Conservation (phyloP, 2,113 vertebrate genomes). For the Planiliza haematocheilus region DNA sequence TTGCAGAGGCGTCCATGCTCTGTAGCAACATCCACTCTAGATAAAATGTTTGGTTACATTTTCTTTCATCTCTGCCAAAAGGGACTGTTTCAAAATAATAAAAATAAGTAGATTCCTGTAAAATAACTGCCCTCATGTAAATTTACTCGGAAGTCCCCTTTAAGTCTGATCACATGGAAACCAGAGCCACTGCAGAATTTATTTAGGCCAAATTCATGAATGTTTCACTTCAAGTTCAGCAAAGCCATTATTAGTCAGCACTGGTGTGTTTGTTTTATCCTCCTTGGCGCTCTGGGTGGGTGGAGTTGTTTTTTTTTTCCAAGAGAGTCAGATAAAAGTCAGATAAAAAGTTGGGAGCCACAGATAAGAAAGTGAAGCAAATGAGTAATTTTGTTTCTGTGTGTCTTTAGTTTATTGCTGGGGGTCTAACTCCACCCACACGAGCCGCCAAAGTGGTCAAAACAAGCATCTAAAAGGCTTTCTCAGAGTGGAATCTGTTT, state of each 20-base stretch:
- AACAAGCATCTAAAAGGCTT: constrained; percentile 21
- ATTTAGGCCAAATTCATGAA: constrained; percentile 11
- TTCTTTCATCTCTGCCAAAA: neutral
- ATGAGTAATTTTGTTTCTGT: constrained; percentile 52
- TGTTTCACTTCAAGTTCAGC: constrained; percentile 20
- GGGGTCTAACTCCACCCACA: constrained; percentile 43
- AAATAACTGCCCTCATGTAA: neutral
- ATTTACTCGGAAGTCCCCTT: constrained; percentile 38
- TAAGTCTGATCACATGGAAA: neutral
- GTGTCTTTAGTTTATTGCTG: constrained; percentile 32
- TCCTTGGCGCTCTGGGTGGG: constrained; percentile 38
- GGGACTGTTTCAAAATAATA: neutral
- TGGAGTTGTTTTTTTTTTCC: too few species aligned
- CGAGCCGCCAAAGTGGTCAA: constrained; percentile 5
- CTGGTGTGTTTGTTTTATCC: constrained; percentile 41
- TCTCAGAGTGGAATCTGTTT: neutral
- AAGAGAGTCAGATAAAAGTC: constrained; percentile 31
- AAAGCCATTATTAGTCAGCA: constrained; percentile 46
- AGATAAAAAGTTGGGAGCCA: constrained; percentile 26
- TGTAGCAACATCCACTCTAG: neutral
- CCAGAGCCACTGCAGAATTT: neutral
- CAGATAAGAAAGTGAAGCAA: constrained; percentile 11
- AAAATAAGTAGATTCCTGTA: constrained; percentile 9
- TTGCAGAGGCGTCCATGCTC: too few species aligned
- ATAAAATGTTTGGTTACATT: neutral